Evolutionary conservation across 2,888 invertebrate genomes (phyloP).

Genomic region (Caenorhabditis auriculariae): DNA sequence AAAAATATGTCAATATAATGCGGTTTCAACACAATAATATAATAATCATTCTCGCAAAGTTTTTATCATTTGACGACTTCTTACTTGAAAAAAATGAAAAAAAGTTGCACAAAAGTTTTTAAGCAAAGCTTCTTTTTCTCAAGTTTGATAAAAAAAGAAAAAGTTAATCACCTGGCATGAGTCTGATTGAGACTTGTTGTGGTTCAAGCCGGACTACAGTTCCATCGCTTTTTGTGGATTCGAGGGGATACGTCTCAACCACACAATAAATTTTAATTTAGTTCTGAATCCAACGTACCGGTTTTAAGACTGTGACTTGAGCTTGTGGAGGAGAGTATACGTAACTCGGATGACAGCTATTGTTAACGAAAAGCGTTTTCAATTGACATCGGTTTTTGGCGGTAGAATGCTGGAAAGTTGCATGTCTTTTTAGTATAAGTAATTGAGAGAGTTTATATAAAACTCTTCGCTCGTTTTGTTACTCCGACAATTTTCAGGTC

Average conservation of each 20-base stretch:
- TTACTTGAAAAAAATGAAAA: too few species aligned
- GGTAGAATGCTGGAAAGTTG: conserved; percentile 38
- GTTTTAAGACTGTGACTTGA: conserved; percentile 43
- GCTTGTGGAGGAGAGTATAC: conserved; percentile 51
- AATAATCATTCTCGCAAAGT: too few species aligned
- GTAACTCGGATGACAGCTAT: conserved; percentile 43
- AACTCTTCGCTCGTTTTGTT: too few species aligned
- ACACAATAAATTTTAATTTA: conserved; percentile 7
- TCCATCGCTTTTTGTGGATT: conserved; percentile 43
- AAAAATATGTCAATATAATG: too few species aligned
- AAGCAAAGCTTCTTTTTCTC: too few species aligned
- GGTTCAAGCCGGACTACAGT: conserved; percentile 55
- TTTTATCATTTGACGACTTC: too few species aligned
- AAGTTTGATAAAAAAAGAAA: not conserved
- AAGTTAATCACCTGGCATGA: conserved; percentile 51
- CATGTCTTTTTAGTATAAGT: not conserved
- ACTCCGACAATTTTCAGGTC: too few species aligned
- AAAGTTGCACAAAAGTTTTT: too few species aligned
- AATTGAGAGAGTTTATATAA: not conserved
- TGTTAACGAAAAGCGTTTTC: conserved; percentile 36
- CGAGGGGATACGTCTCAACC: conserved; percentile 31
- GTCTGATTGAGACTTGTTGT: conserved; percentile 50
- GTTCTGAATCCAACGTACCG: conserved; percentile 23
- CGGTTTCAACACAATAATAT: too few species aligned
- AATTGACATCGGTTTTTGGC: conserved; percentile 41